These are phyloP conservation scores for Homalodisca vitripennis DNA, from an alignment of 1,140 invertebrate genomes.

Conservation along the genomic window DNA sequence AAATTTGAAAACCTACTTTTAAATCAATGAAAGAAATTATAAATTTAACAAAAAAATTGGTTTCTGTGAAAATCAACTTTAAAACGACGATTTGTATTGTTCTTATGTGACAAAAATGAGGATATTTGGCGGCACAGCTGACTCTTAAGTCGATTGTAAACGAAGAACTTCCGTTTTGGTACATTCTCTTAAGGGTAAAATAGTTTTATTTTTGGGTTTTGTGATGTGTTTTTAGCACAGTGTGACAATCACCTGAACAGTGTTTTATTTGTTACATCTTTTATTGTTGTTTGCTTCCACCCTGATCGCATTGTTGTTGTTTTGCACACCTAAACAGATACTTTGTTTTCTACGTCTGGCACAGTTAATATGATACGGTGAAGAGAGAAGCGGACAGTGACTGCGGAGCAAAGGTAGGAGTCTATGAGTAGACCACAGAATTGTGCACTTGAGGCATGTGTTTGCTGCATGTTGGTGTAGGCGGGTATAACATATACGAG, in stretches of 20 bases:
- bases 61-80: too few species aligned
- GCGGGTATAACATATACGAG: too few species aligned
- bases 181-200: too few species aligned
- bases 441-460: not conserved
- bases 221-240: not conserved
- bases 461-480: not conserved
- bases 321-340: conserved; percentile 14
- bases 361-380: conserved; percentile 1
- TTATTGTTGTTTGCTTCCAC: not conserved
- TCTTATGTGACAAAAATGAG: too few species aligned
- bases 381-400: not conserved
- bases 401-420: not conserved
- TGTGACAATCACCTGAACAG: not conserved
- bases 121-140: too few species aligned
- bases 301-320: not conserved
- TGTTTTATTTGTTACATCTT: not conserved
- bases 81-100: too few species aligned
- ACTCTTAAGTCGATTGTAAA: too few species aligned
- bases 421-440: not conserved
- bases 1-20: too few species aligned
- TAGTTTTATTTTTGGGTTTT: too few species aligned
- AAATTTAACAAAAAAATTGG: too few species aligned
- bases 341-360: not conserved
- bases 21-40: too few species aligned
- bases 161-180: too few species aligned